These are phyloP conservation scores for Hyles vespertilio DNA, from an alignment of 1,140 invertebrate species.

Conservation along the genomic window DNA sequence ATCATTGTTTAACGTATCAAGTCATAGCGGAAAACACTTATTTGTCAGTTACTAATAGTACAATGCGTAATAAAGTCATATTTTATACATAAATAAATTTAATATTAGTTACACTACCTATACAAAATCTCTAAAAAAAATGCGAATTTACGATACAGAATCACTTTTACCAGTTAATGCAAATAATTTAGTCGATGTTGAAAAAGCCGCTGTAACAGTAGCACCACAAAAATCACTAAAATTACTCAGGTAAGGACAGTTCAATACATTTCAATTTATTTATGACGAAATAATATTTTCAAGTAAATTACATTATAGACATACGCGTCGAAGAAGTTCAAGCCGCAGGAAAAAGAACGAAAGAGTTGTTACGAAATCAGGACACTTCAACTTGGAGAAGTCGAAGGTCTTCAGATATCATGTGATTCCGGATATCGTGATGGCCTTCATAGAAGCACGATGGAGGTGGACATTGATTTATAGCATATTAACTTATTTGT, in stretches of 20 bases:
- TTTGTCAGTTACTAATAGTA: slow-evolving; percentile 4
- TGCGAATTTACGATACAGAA: neutral
- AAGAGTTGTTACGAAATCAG: slow-evolving; percentile 80
- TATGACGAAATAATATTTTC: neutral
- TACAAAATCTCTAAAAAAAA: neutral
- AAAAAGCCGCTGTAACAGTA: neutral
- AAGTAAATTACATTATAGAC: slow-evolving; percentile 8
- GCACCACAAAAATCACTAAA: neutral
- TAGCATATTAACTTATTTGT: slow-evolving; percentile 80
- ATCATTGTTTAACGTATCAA: slow-evolving; percentile 6
- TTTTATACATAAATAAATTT: neutral
- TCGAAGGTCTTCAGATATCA: slow-evolving; percentile 75
- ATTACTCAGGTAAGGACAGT: slow-evolving; percentile 4
- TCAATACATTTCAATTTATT: neutral
- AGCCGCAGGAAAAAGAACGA: slow-evolving; percentile 22
- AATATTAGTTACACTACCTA: neutral
- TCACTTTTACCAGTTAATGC: too few relatives aligned
- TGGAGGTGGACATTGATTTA: slow-evolving; percentile 84
- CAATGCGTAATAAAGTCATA: slow-evolving; percentile 3
- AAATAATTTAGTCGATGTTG: neutral
- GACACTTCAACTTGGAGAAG: slow-evolving; percentile 80
- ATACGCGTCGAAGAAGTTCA: slow-evolving; percentile 25
- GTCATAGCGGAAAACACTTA: slow-evolving; percentile 5
- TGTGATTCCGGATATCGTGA: slow-evolving; percentile 76
- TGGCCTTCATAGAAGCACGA: slow-evolving; percentile 72